phyloP scores from a whole-genome alignment of 2,797 vertebrate species.

The Eulemur mongoz region DNA sequence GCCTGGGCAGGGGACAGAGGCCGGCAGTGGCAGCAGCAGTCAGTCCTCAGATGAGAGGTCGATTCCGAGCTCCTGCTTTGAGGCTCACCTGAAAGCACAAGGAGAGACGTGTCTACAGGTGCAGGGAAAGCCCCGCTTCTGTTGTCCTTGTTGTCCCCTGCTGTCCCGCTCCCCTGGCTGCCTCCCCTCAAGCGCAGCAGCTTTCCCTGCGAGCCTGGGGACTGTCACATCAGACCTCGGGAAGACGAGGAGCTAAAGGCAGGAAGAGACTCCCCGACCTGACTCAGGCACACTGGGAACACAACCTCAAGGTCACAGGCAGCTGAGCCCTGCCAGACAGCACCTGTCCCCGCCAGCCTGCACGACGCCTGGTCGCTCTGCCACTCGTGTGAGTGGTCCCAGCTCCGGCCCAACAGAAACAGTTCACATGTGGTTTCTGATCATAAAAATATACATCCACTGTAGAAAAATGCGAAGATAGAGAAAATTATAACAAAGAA shows the following conservation, averaged over 20 bases:
- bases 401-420: neutral
- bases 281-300: neutral
- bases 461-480: neutral
- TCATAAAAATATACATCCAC: neutral
- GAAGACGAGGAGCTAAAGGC: neutral
- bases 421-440: neutral
- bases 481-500: neutral
- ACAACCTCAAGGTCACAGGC: neutral
- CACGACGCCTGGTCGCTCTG: accelerated
- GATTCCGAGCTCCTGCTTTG: neutral
- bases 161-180: accelerated
- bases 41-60: neutral
- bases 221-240: accelerated
- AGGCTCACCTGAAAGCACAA: slow-evolving; percentile 58
- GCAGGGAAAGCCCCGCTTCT: no score
- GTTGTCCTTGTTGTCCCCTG: accelerated
- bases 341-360: neutral
- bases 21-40: neutral
- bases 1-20: neutral
- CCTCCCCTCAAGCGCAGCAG: accelerated
- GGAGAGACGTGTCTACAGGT: neutral
- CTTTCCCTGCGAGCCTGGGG: neutral
- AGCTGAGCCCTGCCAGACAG: neutral
- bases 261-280: neutral
- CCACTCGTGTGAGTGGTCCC: accelerated